phyloP scores from a whole-genome alignment of 1,140 invertebrate species.

The Macrosteles quadrilineatus region DNA sequence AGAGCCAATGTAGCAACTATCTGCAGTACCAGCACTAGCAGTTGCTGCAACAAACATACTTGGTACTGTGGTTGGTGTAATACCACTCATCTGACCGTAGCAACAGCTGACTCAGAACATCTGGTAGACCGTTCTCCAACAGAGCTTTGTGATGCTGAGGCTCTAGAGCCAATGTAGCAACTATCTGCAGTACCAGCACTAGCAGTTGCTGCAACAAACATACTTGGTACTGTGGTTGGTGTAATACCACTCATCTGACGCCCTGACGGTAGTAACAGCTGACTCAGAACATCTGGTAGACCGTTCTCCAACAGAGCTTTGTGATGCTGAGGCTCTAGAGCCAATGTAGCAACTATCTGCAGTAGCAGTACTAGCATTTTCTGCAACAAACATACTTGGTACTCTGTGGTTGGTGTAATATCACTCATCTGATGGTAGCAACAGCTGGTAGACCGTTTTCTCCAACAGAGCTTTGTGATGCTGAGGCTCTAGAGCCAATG shows the following conservation, averaged over 20 bases:
- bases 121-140: too few relatives aligned
- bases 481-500: too few relatives aligned
- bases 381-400: slow-evolving; percentile 51
- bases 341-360: slow-evolving; percentile 65
- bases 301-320: slow-evolving; percentile 59
- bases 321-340: slow-evolving; percentile 61
- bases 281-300: slow-evolving; percentile 65
- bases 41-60: slow-evolving; percentile 57
- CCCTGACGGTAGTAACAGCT: slow-evolving; percentile 68
- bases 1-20: slow-evolving; percentile 64
- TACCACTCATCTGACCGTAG: slow-evolving; percentile 75
- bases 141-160: too few relatives aligned
- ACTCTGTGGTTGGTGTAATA: too few relatives aligned
- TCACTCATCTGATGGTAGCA: slow-evolving; percentile 73
- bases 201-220: slow-evolving; percentile 69
- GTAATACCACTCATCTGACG: slow-evolving; percentile 77
- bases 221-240: slow-evolving; percentile 73
- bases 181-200: too few relatives aligned
- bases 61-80: too few relatives aligned
- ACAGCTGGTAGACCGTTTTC: too few relatives aligned
- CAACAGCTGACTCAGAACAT: too few relatives aligned
- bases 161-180: too few relatives aligned
- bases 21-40: slow-evolving; percentile 68
- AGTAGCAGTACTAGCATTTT: slow-evolving; percentile 69
- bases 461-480: too few relatives aligned